These are phyloP conservation scores for Agrilus biguttatus DNA, from an alignment of 2,888 invertebrate genomes.

Conservation along the genomic window DNA sequence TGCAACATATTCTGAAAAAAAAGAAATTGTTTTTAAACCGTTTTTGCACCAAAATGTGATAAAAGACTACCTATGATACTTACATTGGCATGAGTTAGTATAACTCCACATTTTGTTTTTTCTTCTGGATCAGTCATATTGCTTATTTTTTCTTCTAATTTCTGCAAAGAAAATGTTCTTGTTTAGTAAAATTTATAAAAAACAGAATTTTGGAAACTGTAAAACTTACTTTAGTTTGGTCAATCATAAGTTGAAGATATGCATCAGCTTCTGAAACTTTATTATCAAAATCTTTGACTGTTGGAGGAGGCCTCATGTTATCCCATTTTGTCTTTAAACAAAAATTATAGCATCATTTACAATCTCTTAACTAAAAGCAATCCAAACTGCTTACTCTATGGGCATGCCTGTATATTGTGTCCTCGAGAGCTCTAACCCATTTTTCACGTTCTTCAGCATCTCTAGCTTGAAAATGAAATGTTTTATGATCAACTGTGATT, in stretches of 20 bases:
- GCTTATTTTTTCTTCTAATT: conserved; percentile 50
- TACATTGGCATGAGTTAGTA: conserved; percentile 65
- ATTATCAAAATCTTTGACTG: conserved; percentile 62
- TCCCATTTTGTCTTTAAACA: conserved; percentile 41
- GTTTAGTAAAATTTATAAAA: no score
- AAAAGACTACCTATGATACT: conserved; percentile 30
- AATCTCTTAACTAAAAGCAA: neutral
- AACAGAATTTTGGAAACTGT: no score
- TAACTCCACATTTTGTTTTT: conserved; percentile 50
- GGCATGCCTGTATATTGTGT: conserved; percentile 78
- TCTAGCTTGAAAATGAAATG: conserved; percentile 97
- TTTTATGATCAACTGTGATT: conserved; percentile 96
- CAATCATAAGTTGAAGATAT: conserved; percentile 89
- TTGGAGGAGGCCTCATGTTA: conserved; percentile 39
- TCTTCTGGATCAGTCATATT: conserved; percentile 47
- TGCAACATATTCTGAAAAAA: conserved; percentile 77
- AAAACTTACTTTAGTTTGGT: conserved; percentile 62
- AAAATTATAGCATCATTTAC: conserved; percentile 5
- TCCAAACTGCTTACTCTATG: conserved; percentile 35
- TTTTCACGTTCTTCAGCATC: conserved; percentile 89
- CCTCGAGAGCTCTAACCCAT: conserved; percentile 92
- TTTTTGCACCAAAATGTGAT: neutral
- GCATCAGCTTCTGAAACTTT: conserved; percentile 91
- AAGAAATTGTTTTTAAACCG: conserved; percentile 9
- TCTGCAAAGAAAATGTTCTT: conserved; percentile 34